Base-by-base conservation (phyloP, 2,797 vertebrate species). In the Mallotus villosus region DNA sequence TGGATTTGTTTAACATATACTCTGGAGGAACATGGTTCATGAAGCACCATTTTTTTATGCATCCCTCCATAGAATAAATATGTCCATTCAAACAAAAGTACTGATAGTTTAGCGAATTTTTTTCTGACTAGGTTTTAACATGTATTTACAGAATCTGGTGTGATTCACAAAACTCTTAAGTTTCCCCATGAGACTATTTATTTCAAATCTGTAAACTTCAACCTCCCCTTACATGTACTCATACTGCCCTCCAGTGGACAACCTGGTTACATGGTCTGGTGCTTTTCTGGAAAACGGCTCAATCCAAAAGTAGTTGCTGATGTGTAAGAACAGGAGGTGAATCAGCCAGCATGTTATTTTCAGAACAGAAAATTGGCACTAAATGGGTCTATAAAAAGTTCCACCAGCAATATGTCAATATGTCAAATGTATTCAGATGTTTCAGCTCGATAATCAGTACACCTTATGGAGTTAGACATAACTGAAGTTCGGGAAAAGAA, bases 201-300 rank as follows among this genome's bases (percentile, higher is more conserved):
- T 55, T 5, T n/a, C 19, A n/a, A 55, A n/a, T n/a, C 51, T n/a
- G 51, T 55, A 7, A 8, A 55, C 4, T 17, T n/a, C 53, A 61
- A 5, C 4, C 17, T 21, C 0, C 3, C 59, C 64, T 77, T 29
- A 21, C 1, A 7, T 76, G 72, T 49, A 51, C 5, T 19, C 70
- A 78, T 85, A 81, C 84, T 86, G 88, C 82, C 85, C 81, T 83
- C 87, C 8, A 81, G 85, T 83, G 88, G 81, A 21, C 0, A 1
- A 11, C 21, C 1, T 4, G 21, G 1, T 61, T 65, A 62, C n/a
- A 63, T 57, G 57, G 46, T 17, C 27, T n/a, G 19, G 16, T 55
- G 51, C 51, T 55, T 55, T n/a, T 19, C 17, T n/a, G 19, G 19
- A 55, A 19, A 55, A n/a, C 8, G 6, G 51, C 16, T n/a, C 16